Base-by-base conservation (phyloP, 2,113 vertebrate species). In the Coptodon rendalli region DNA sequence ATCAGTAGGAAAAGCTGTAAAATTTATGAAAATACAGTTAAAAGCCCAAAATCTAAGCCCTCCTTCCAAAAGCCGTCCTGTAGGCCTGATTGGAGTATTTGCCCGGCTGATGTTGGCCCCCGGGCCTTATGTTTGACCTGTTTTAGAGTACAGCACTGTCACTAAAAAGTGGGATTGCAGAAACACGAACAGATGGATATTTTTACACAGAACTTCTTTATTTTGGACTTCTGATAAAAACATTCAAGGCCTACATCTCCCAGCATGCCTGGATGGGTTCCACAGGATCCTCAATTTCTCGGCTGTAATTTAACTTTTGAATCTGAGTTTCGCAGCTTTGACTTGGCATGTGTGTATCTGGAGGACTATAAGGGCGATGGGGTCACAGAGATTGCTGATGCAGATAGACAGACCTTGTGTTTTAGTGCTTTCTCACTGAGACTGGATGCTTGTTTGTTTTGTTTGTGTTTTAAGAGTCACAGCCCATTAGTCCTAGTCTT, bases 401-500 rank as follows among this genome's bases (percentile, higher is more conserved):
- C 85, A 78, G 92, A 95, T 85, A 91, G 85, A 84, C 57, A n/a
- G 76, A 13, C 71, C 17, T 5, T 36, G 34, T 82, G 50, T 85
- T 91, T 90, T 71, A 82, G 27, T 40, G 63, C 89, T 91, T 89
- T 76, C 66, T 86, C 40, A 45, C 9, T 68, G 24, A 57, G 38
- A 22, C 81, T 76, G 59, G 71, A 38, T 88, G 87, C 59, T 36
- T 84, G 29, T 78, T 78, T 79, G 11, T 89, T 78, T 68, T 89
- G 79, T 36, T 80, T 88, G 50, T 79, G 84, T 80, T 57, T 87
- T 80, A 81, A 59, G 81, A 90, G 88, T 94, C 94, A 88, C 86
- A 93, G 85, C 53, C 87, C 94, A 95, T 95, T 95, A 95, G 86
- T 91, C 61, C 94, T 93, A 95, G 86, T 91, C 73, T 66, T 95